Evolutionary conservation across 1,140 invertebrate genomes (phyloP).

Genomic region (Scaptomyza pallida): DNA sequence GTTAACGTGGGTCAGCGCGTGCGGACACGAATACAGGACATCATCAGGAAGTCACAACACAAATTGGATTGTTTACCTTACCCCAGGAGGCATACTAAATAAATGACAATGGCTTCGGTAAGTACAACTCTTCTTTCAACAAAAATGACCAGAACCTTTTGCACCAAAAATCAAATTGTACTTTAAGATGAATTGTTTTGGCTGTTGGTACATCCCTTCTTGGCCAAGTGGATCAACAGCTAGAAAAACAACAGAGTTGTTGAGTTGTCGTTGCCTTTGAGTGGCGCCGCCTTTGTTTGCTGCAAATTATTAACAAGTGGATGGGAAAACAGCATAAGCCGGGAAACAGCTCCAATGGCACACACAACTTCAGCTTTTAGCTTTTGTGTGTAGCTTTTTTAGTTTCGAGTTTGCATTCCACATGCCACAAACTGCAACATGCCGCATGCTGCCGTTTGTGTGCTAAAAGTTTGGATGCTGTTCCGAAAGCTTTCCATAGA

Average conservation of each 20-base stretch:
- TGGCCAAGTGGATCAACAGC: neutral
- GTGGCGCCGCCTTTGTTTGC: constrained; percentile 74
- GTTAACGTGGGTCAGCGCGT: constrained; percentile 43
- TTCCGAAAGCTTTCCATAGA: constrained; percentile 47
- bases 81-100: neutral
- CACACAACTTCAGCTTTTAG: constrained; percentile 24
- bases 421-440: constrained; percentile 9
- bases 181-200: too few relatives aligned
- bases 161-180: too few relatives aligned
- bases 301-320: constrained; percentile 77
- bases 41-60: neutral
- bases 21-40: constrained; percentile 40
- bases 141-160: neutral
- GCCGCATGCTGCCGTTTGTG: neutral
- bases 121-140: neutral
- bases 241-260: neutral
- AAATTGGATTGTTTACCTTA: neutral
- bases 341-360: constrained; percentile 26
- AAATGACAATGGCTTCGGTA: constrained; percentile 25
- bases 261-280: constrained; percentile 38
- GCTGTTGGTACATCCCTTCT: neutral
- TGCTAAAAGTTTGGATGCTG: constrained; percentile 60
- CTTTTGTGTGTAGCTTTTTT: neutral
- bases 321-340: constrained; percentile 57
- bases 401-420: constrained; percentile 41